Evolutionary conservation across 2,797 vertebrate genomes (phyloP).

Genomic region (Intellagama lesueurii): DNA sequence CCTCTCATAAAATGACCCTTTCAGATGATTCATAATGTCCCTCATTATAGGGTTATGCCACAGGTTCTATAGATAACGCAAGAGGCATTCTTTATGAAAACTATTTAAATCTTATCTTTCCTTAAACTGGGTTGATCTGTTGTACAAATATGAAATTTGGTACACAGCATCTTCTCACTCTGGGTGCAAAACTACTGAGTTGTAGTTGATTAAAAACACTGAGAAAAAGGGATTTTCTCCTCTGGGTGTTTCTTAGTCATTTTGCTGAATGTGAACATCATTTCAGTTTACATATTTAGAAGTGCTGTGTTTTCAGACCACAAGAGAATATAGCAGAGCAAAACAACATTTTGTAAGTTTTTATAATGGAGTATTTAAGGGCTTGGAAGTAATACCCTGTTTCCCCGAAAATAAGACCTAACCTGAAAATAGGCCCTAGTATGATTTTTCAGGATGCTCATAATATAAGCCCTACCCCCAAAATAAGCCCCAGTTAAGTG

Average conservation of each 20-base stretch:
- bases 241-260: neutral
- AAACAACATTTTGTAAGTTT: no score
- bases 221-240: neutral
- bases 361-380: neutral
- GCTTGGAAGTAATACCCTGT: neutral
- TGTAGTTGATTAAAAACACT: neutral
- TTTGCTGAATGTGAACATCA: neutral
- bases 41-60: constrained; percentile 17
- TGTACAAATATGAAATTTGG: neutral
- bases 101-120: neutral
- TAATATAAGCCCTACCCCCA: no score
- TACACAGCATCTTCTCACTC: neutral
- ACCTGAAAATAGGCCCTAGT: no score
- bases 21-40: constrained; percentile 30
- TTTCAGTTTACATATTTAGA: neutral
- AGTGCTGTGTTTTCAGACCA: neutral
- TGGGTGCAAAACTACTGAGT: neutral
- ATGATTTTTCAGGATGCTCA: no score
- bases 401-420: no score
- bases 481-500: no score
- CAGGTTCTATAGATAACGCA: neutral
- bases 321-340: no score
- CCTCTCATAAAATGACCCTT: constrained; percentile 25
- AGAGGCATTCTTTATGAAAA: neutral
- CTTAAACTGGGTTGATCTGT: neutral